Conservation (phyloP, 1,140 invertebrate species). For the Drosophila busckii region DNA sequence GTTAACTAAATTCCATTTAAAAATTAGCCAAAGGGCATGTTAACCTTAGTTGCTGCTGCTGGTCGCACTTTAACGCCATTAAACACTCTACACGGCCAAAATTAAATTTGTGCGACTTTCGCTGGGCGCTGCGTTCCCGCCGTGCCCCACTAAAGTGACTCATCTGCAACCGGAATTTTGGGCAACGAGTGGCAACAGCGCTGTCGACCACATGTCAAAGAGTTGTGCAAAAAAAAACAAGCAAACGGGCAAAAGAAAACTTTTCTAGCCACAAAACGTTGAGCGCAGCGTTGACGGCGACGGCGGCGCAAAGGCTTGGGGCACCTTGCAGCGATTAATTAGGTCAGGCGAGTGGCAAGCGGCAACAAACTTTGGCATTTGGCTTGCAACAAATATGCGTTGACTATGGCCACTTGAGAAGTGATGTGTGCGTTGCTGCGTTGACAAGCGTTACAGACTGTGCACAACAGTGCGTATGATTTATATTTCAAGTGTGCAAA, state of each 20-base stretch:
- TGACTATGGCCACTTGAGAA: background rate
- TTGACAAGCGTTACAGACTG: too few relatives aligned
- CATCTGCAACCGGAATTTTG: conserved; percentile 66
- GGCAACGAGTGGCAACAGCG: conserved; percentile 24
- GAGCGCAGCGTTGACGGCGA: conserved; percentile 8
- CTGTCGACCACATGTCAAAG: conserved; percentile 57
- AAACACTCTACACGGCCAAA: conserved; percentile 30
- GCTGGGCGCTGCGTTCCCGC: conserved; percentile 1
- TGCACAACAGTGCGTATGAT: conserved; percentile 70
- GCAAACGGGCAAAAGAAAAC: conserved; percentile 61
- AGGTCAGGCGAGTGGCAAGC: conserved; percentile 39
- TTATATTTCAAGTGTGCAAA: conserved; percentile 49
- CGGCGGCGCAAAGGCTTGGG: background rate
- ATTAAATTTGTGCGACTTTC: conserved; percentile 42
- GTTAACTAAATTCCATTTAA: conserved; percentile 33
- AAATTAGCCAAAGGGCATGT: conserved; percentile 24
- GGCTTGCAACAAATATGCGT: conserved; percentile 23
- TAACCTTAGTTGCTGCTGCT: conserved; percentile 16
- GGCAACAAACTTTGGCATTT: conserved; percentile 39
- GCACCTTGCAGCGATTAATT: conserved; percentile 46
- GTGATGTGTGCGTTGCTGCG: conserved; percentile 4
- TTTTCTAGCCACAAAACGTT: conserved; percentile 57
- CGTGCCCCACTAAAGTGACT: conserved; percentile 24
- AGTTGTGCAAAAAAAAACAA: conserved; percentile 26
- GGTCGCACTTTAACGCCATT: conserved; percentile 33